phyloP scores from a whole-genome alignment of 2,113 vertebrate species.

The Pampusana beccarii region DNA sequence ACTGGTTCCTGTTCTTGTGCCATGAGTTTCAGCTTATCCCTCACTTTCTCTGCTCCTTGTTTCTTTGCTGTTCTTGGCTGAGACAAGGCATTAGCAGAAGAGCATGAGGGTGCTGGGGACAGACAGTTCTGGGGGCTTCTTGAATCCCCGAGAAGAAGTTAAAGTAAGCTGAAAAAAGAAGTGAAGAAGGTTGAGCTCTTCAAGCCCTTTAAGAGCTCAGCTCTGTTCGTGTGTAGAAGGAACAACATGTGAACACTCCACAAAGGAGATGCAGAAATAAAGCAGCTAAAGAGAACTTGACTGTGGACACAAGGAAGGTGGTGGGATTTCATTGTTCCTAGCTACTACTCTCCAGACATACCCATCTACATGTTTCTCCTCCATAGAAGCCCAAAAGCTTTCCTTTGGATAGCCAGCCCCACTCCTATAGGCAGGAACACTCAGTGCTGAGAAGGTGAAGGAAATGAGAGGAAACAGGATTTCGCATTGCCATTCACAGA shows the following conservation, averaged over 20 bases:
- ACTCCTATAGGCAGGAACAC: neutral
- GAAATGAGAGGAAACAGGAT: neutral
- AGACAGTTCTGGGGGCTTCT: neutral
- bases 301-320: neutral
- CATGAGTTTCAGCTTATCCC: neutral
- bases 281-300: neutral
- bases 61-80: neutral
- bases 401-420: neutral
- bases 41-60: neutral
- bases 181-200: neutral
- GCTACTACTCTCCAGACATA: neutral
- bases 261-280: neutral
- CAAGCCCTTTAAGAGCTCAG: neutral
- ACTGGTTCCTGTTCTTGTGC: neutral
- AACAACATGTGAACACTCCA: neutral
- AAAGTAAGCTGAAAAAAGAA: neutral
- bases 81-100: neutral
- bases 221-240: neutral
- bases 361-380: neutral
- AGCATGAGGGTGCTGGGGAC: neutral
- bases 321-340: neutral
- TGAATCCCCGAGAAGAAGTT: neutral
- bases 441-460: neutral
- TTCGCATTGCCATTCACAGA: neutral
- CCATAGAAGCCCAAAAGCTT: neutral